These are phyloP conservation scores for Oreonectes daqikongensis DNA, from an alignment of 2,797 vertebrate genomes.

Conservation along the genomic window DNA sequence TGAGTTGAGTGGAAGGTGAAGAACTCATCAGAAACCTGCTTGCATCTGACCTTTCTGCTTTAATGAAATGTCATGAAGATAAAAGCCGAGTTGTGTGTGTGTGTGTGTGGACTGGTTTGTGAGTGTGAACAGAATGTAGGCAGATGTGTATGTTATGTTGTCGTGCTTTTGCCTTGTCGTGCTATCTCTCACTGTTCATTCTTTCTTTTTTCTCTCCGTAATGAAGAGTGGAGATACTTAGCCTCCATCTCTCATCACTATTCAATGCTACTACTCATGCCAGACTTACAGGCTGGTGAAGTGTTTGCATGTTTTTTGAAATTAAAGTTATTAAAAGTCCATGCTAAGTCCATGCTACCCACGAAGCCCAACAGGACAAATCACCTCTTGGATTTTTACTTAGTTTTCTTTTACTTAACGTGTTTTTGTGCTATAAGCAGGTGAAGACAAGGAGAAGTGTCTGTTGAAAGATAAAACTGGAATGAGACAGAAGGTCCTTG, in stretches of 20 bases:
- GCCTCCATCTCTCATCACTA: conserved; percentile 74
- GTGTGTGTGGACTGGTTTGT: conserved; percentile 44
- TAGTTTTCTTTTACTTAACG: neutral
- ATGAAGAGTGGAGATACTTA: conserved; percentile 63
- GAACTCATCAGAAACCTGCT: conserved; percentile 49
- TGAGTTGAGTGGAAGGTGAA: conserved; percentile 37
- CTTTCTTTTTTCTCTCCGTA: conserved; percentile 54
- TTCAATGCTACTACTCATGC: conserved; percentile 66
- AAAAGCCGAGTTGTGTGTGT: conserved; percentile 65
- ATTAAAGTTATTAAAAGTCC: neutral
- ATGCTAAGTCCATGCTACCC: too few relatives aligned
- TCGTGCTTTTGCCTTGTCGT: conserved; percentile 23
- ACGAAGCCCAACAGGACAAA: neutral
- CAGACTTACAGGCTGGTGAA: conserved; percentile 43
- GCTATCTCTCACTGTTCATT: neutral
- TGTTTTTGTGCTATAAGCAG: neutral
- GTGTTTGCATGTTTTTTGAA: neutral
- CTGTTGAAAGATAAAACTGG: conserved; percentile 68
- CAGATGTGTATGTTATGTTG: conserved; percentile 29
- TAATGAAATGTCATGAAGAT: conserved; percentile 70
- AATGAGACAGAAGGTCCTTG: conserved; percentile 61
- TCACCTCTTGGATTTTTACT: neutral
- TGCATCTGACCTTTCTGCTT: conserved; percentile 72
- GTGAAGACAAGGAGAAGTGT: conserved; percentile 64
- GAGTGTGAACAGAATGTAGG: conserved; percentile 40